Conservation (phyloP, 1,140 invertebrate genomes). For the Periplaneta americana region DNA sequence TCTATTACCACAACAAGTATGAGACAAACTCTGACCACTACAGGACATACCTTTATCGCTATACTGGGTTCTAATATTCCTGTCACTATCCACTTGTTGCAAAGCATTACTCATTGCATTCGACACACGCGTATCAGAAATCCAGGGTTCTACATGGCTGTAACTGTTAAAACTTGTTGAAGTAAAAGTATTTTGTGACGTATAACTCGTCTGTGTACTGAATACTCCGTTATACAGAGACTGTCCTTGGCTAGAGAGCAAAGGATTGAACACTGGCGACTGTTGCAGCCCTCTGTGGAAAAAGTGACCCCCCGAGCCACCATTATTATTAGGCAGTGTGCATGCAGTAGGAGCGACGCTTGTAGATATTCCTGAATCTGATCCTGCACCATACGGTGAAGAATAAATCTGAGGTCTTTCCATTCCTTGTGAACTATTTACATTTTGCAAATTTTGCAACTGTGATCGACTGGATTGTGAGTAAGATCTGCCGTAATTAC, state of each 20-base stretch:
- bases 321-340: not conserved
- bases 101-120: slow-evolving; percentile 1
- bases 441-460: not conserved
- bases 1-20: slow-evolving; percentile 12
- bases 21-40: not conserved
- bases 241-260: slow-evolving; percentile 11
- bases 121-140: slow-evolving; percentile 8
- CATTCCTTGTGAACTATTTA: not conserved
- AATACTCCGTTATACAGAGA: slow-evolving; percentile 14
- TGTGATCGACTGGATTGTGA: not conserved
- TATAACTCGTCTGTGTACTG: slow-evolving; percentile 6
- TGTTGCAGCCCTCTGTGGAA: slow-evolving; percentile 11
- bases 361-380: not conserved
- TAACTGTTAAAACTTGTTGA: slow-evolving; percentile 9
- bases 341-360: not conserved
- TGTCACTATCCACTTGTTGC: not conserved
- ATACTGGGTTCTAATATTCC: slow-evolving; percentile 3
- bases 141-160: slow-evolving; percentile 12
- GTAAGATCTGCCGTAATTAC: not conserved
- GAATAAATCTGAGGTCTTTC: not conserved
- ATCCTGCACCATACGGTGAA: not conserved
- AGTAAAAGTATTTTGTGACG: slow-evolving; percentile 8
- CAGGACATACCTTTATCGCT: not conserved
- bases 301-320: slow-evolving; percentile 8
- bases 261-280: slow-evolving; percentile 15